Conservation (phyloP, 92 coral and sea anemone species). For the Porites divaricata region DNA sequence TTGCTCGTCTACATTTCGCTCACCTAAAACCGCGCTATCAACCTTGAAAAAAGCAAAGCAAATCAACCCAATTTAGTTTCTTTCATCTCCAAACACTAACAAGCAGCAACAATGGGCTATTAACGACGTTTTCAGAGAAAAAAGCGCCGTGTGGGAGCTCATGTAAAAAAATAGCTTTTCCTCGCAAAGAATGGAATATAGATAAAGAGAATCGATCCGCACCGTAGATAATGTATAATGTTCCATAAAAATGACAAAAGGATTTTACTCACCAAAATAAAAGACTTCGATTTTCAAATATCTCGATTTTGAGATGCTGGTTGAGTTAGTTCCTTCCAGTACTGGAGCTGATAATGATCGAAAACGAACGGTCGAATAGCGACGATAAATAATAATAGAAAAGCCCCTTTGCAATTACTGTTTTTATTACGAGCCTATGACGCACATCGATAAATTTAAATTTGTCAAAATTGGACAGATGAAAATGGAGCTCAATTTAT, state of each 20-base stretch:
- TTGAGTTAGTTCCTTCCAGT: not conserved
- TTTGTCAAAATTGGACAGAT: slow-evolving; percentile 46
- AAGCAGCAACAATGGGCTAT: not conserved
- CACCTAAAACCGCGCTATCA: too few relatives aligned
- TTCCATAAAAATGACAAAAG: not conserved
- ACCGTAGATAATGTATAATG: not conserved
- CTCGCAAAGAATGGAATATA: not conserved
- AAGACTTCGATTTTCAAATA: too few relatives aligned
- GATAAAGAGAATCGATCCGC: not conserved
- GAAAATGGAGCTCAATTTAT: slow-evolving; percentile 1
- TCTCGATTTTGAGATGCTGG: not conserved
- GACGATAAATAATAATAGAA: slow-evolving; percentile 4
- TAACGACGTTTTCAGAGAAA: not conserved
- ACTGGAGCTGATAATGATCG: not conserved
- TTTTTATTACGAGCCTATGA: slow-evolving; percentile 9
- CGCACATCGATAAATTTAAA: slow-evolving; percentile 38
- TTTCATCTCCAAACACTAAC: not conserved
- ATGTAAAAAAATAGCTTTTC: not conserved
- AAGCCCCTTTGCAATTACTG: slow-evolving; percentile 20
- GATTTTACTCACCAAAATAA: not conserved
- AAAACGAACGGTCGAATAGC: slow-evolving; percentile 7
- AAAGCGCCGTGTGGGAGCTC: not conserved
- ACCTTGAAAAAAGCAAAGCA: not conserved
- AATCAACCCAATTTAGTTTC: not conserved
- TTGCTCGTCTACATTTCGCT: too few relatives aligned